phyloP scores from a whole-genome alignment of 30 jellyfish, hydroid and myxozoan species.

The Cassiopea andromeda region DNA sequence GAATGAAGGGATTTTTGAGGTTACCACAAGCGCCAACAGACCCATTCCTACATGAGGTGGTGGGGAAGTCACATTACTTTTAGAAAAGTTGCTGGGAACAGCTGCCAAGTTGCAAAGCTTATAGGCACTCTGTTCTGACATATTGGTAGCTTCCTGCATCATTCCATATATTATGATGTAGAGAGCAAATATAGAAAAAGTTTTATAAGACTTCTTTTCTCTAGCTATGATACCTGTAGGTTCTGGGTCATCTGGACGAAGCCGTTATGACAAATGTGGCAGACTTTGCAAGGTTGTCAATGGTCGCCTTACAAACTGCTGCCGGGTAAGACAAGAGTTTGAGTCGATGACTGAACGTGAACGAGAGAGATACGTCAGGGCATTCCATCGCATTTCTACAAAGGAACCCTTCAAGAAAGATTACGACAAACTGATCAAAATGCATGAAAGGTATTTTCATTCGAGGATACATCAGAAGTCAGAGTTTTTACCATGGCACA shows the following conservation, averaged over 20 bases:
- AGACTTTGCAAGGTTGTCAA: conserved; percentile 27
- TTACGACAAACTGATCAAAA: conserved; percentile 35
- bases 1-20: too few relatives aligned
- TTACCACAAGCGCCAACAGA: too few relatives aligned
- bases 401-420: conserved; percentile 37
- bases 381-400: conserved; percentile 30
- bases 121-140: too few relatives aligned
- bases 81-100: too few relatives aligned
- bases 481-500: conserved; percentile 83
- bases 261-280: conserved; percentile 1
- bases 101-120: too few relatives aligned
- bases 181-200: too few relatives aligned
- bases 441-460: conserved; percentile 29
- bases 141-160: too few relatives aligned
- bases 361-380: conserved; percentile 13
- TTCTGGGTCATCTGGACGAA: background rate
- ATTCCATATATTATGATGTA: too few relatives aligned
- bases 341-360: conserved; percentile 45
- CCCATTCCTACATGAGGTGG: too few relatives aligned
- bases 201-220: too few relatives aligned
- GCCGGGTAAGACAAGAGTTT: conserved; percentile 58
- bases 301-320: conserved; percentile 60
- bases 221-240: too few relatives aligned
- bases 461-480: conserved; percentile 46
- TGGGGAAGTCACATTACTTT: too few relatives aligned